Base-by-base conservation (phyloP, 2,888 invertebrate species). In the Hedya salicella region DNA sequence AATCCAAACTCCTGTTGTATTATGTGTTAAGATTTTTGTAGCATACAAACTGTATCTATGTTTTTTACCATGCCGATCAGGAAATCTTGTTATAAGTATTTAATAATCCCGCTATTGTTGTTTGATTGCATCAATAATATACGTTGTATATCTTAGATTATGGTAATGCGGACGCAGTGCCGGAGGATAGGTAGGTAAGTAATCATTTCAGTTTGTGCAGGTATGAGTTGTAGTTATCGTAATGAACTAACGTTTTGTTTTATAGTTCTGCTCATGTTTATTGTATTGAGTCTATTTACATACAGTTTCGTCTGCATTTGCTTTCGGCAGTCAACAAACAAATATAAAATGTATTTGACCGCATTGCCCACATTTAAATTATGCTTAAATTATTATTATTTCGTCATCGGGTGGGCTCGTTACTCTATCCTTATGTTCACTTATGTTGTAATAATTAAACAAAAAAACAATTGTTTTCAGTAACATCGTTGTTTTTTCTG, bases 101-200 rank as follows among this genome's bases (percentile, higher is more conserved):
- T 44, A 64, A 59, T 64, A 64, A 64, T 59, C 44, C 44, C 42
- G 50, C 50, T 52, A 52, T 59, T 64, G 57, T 52, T 25, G 59
- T 64, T 52, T 59, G 32, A 64, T 52, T 50, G 44, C 32, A 64
- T 50, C 36, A 59, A 59, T 57, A 64, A 52, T 64, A 44, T 57
- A 44, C 59, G 52, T 64, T 52, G 50, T 66, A 60, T 60, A 53
- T 53, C 46, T 25, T 30, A 46, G 60, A 66, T 60, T 66, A 60
- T 66, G 65, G 65, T 66, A 66, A 66, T 66, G 60, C 60, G 21
- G 53, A 50, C 42, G 40, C 65, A 46, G 60, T 66, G 65, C 65
- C 65, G 60, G 25, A 60, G 65, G 65, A 60, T 66, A 66, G 32
- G 57, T 44, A 57, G 49, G 64, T 57, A 57, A 52, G 16, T 65